These are phyloP conservation scores for Rhadina sibilatrix DNA, from an alignment of 2,113 vertebrate species.

Conservation along the genomic window DNA sequence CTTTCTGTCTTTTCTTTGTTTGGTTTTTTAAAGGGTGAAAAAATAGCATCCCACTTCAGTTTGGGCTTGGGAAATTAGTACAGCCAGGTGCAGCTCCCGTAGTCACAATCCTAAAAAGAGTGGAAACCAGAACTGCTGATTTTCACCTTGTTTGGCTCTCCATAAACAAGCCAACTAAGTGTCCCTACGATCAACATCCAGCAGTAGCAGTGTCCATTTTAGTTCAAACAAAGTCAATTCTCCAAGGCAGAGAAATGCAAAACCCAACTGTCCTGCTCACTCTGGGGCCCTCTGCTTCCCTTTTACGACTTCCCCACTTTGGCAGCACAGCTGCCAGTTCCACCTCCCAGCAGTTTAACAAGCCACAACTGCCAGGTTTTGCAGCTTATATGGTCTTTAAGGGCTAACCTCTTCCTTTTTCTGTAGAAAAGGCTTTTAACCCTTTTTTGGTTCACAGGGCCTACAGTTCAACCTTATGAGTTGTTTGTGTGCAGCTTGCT, in stretches of 20 bases:
- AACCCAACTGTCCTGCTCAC: background rate
- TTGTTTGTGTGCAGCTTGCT: background rate
- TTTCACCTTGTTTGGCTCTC: background rate
- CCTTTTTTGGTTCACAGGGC: background rate
- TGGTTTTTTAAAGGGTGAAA: background rate
- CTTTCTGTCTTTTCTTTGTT: background rate
- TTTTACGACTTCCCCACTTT: conserved; percentile 57
- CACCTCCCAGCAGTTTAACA: conserved; percentile 61
- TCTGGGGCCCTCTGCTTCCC: conserved; percentile 23
- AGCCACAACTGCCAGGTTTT: conserved; percentile 59
- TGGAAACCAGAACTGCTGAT: background rate
- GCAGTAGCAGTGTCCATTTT: background rate
- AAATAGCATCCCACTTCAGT: background rate
- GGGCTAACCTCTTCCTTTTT: conserved; percentile 56
- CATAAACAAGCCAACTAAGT: background rate
- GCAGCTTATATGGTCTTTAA: conserved; percentile 52
- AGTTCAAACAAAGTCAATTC: background rate
- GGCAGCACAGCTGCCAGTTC: conserved; percentile 44
- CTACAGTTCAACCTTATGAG: background rate
- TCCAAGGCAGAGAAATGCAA: background rate
- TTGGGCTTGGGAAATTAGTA: background rate
- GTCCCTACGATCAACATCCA: background rate
- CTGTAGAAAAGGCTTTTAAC: conserved; percentile 38
- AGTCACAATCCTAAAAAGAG: background rate
- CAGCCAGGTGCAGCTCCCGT: background rate